Percentiles rank a stretch among this genome's conserved stretches.
Conservation (phyloP, 2,113 vertebrate genomes). For the Zosterops japonicus region DNA sequence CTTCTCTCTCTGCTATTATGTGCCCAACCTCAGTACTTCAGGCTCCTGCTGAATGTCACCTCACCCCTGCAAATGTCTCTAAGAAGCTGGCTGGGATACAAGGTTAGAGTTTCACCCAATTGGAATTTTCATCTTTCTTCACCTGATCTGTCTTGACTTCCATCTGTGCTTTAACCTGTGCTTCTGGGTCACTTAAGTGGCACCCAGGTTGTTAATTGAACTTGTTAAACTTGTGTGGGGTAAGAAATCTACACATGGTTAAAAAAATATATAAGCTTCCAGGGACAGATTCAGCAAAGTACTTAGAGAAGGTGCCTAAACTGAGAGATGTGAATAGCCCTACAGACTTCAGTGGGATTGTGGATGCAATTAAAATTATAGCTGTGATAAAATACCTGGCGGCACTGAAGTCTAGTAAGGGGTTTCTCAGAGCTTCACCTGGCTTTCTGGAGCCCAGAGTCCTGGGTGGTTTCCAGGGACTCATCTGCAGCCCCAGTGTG, state of each 20-base stretch:
- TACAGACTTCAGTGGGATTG: not conserved
- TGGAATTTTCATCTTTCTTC: not conserved
- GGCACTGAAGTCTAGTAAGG: not conserved
- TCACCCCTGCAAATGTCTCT: not conserved
- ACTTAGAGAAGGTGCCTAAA: not conserved
- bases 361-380: not conserved
- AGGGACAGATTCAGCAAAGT: not conserved
- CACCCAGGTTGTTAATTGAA: not conserved
- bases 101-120: not conserved
- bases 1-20: not conserved
- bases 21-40: not conserved
- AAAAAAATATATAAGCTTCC: not conserved
- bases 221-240: not conserved
- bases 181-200: constrained; percentile 12
- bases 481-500: rapidly evolving
- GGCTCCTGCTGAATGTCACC: not conserved
- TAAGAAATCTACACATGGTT: not conserved
- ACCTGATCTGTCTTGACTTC: not conserved
- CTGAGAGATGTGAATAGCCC: not conserved
- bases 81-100: not conserved
- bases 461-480: not conserved
- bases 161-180: not conserved
- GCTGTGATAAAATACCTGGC: not conserved
- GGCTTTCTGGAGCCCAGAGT: not conserved
- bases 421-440: not conserved